Evolutionary conservation across 1,140 invertebrate species (phyloP), one percentile per base, ranked within the genome.

Genomic region (Geopemphigus sp.): DNA sequence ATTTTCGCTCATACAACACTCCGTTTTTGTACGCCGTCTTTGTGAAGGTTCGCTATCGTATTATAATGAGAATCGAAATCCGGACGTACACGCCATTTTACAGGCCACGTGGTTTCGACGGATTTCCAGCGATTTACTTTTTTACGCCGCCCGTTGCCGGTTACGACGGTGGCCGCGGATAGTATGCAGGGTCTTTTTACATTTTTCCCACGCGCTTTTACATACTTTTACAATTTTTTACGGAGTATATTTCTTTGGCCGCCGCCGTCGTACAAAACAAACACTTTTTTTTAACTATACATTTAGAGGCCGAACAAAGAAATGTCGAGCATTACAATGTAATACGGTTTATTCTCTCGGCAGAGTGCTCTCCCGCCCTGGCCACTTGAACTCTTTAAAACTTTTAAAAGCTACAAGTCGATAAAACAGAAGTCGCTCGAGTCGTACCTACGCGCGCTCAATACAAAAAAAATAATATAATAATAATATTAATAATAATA

Each of bases 341-440:
- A 72, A 54, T 54, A 72, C 47, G 47, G 68, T 72, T 72, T 72
- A 54, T 54, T 72, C 50, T 72, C 17, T 72, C 17, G 15, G 11
- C 47, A 29, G 47, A 72, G 50, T 54, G 47, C 47, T 29, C 68
- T 72, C 50, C 24, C 26, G 17, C 68, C 29, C 24, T 72, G 68
- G 68, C 24, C 47, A 72, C 24, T 72, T 72, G 47, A 72, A 72
- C 68, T 54, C 47, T 72, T 70, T 70, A 70, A 53, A 72, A 72
- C 17, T 72, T 72, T 72, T 72, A 72, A 72, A 72, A 54, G 68
- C 47, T 54, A 72, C 47, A 54, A 72, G 47, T 72, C 68, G 68
- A 54, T 72, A 72, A 72, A 54, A 72, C 68, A 54, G 29, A 29
- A 53, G 47, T 72, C 54, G 26, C 17, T 29, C 10, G 68, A 19